phyloP scores from a whole-genome alignment of 2,888 invertebrate species.

The Bombyx huttoni region DNA sequence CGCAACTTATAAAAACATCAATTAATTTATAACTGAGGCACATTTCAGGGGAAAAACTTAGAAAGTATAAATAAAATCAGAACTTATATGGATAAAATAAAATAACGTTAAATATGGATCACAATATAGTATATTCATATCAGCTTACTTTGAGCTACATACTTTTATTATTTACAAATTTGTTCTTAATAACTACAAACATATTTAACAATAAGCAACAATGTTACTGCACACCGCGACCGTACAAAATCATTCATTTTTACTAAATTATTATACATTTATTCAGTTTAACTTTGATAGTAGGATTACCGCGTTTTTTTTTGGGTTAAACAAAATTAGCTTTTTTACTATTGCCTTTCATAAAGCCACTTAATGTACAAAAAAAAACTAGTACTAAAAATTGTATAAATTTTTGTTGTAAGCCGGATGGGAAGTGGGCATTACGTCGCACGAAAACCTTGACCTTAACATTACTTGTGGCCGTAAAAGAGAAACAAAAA shows the following conservation, averaged over 20 bases:
- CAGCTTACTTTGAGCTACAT: conserved; percentile 59
- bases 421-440: background rate
- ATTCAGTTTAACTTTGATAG: background rate
- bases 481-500: background rate
- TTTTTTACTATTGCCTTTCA: background rate
- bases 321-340: background rate
- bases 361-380: background rate
- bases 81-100: conserved; percentile 9
- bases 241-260: background rate
- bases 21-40: no score
- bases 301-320: background rate
- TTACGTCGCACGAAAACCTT: background rate
- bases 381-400: background rate
- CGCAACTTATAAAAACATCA: no score
- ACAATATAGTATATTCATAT: conserved; percentile 43
- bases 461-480: background rate
- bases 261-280: background rate
- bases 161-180: conserved; percentile 58
- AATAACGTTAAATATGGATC: conserved; percentile 21
- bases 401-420: background rate
- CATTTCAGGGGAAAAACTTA: no score
- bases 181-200: conserved; percentile 41
- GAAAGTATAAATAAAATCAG: background rate
- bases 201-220: conserved; percentile 66
- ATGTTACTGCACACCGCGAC: conserved; percentile 17